Conservation (phyloP, 2,888 invertebrate species). For the Caenorhabditis sp. region DNA sequence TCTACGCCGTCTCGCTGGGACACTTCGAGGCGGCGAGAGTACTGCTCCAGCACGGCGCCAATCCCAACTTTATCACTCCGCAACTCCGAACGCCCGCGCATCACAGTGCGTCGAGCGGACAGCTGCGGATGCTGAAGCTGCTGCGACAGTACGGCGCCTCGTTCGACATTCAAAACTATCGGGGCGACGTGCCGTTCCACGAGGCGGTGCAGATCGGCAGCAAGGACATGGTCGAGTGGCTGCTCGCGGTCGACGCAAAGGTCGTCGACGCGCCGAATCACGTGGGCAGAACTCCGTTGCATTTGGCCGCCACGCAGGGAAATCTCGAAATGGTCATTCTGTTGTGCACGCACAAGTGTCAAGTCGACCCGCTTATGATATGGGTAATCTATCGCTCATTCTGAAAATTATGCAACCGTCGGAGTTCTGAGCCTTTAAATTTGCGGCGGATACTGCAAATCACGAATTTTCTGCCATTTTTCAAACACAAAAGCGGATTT, state of each 20-base stretch:
- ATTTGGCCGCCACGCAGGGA: constrained; percentile 84
- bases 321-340: constrained; percentile 92
- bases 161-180: constrained; percentile 91
- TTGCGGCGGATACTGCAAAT: no score
- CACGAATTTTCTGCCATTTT: no score
- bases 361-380: constrained; percentile 73
- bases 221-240: constrained; percentile 89
- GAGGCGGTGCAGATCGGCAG: constrained; percentile 92
- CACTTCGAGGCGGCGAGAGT: constrained; percentile 93
- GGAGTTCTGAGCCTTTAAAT: no score
- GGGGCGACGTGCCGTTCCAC: constrained; percentile 94
- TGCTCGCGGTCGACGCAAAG: constrained; percentile 88
- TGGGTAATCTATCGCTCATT: constrained; percentile 8
- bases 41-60: constrained; percentile 90
- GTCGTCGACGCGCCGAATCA: constrained; percentile 89
- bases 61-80: constrained; percentile 87
- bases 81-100: constrained; percentile 76
- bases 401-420: no score
- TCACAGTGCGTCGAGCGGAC: constrained; percentile 82
- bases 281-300: constrained; percentile 92
- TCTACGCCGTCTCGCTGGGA: constrained; percentile 95
- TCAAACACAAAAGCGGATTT: no score
- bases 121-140: constrained; percentile 89
- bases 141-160: constrained; percentile 88
- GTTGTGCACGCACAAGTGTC: constrained; percentile 75